Percentiles rank a stretch among this genome's conserved stretches.
Evolutionary conservation across 1,140 invertebrate genomes (phyloP).

Genomic region (Drosophila bifasciata): DNA sequence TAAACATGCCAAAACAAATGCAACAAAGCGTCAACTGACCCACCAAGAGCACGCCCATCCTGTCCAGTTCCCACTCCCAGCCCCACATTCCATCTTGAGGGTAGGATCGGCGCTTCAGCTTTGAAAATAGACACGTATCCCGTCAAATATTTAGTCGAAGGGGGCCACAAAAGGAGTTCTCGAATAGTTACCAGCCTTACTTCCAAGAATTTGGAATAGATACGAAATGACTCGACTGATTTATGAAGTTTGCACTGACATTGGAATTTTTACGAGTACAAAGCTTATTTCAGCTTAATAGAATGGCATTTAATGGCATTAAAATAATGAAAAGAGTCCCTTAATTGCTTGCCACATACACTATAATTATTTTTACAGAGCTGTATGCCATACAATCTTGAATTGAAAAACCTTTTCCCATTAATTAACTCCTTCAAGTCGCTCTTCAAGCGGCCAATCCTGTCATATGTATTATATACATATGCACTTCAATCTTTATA

Average conservation of each 20-base stretch:
- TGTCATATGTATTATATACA: too few relatives aligned
- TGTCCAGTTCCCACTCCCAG: background rate
- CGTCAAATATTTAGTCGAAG: slow-evolving; percentile 58
- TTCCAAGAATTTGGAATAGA: slow-evolving; percentile 38
- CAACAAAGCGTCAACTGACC: slow-evolving; percentile 71
- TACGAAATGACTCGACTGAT: slow-evolving; percentile 36
- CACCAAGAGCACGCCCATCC: slow-evolving; percentile 34
- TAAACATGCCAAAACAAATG: slow-evolving; percentile 80
- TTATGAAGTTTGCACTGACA: slow-evolving; percentile 54
- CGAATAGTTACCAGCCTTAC: slow-evolving; percentile 28
- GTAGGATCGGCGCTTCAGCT: slow-evolving; percentile 7
- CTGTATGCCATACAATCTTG: too few relatives aligned
- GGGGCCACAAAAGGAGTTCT: slow-evolving; percentile 14
- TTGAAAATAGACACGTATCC: slow-evolving; percentile 65
- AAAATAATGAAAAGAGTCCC: background rate
- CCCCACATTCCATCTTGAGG: slow-evolving; percentile 12
- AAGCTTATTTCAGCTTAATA: slow-evolving; percentile 23
- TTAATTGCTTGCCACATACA: too few relatives aligned
- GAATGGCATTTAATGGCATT: too few relatives aligned
- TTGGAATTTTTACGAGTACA: slow-evolving; percentile 40
- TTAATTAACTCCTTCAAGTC: too few relatives aligned
- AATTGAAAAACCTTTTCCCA: too few relatives aligned
- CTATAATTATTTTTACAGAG: too few relatives aligned
- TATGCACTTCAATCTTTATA: background rate
- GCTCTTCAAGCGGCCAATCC: too few relatives aligned